Evolutionary conservation across 2,888 invertebrate genomes (phyloP), one percentile per base, ranked within the genome.

Genomic region (Labia minor): DNA sequence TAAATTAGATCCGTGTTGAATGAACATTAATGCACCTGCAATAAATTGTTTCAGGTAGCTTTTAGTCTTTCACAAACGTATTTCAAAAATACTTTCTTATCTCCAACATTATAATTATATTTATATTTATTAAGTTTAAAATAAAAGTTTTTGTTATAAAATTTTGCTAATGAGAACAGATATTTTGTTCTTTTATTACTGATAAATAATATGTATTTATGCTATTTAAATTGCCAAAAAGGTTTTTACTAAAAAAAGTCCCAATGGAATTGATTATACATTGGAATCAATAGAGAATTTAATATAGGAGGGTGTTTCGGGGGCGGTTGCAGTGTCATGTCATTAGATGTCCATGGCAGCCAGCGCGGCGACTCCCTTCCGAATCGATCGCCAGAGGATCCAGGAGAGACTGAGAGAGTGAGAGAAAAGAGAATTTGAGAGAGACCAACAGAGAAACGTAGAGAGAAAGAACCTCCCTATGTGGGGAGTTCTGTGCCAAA

Each of bases 221-320:
- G n/a, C n/a, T 26, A 26, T 26, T 26, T 26, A 26, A 26, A 26
- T 26, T 8, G 3, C 8, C 3, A 26, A 26, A 26, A 6, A 3
- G 8, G 3, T 26, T 26, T 26, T 26, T 6, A 8, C 26, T 26
- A 26, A 26, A 26, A 26, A 26, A 26, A 26, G 26, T 6, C 26
- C n/a, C 3, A 49, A n/a, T 14, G 49, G 14, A 49, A n/a, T 49
- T 3, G 49, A 49, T 49, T 49, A 49, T 49, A 14, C 49, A 49
- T 49, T 49, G 49, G 49, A 49, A 49, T 49, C 49, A 49, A 49
- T 49, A 49, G 14, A 49, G 49, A 49, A 49, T 49, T 49, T 49
- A 49, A 49, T 49, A 16, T 26, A 14, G 4, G 14, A 14, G 49
- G 49, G 14, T 49, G 49, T 16, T 49, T 49, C 11, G 33, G 11